Evolutionary conservation across 1,140 invertebrate genomes (phyloP).

Genomic region (Monomorium pharaonis): DNA sequence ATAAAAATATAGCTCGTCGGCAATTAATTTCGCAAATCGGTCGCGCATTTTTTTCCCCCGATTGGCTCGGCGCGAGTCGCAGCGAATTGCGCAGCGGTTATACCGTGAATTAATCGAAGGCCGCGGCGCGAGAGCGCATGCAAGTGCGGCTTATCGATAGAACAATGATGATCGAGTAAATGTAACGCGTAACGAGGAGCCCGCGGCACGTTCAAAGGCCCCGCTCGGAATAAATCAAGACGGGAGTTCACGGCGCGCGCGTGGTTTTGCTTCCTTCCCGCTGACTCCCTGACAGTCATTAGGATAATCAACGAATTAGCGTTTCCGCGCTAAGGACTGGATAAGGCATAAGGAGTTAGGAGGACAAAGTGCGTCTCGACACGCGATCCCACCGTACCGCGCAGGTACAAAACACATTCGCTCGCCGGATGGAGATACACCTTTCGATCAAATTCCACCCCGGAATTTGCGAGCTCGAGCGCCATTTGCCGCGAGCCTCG

Average conservation of each 20-base stretch:
- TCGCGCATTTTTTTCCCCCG: slow-evolving; percentile 4
- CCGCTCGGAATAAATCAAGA: slow-evolving; percentile 67
- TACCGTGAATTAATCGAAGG: slow-evolving; percentile 38
- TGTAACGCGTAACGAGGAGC: slow-evolving; percentile 47
- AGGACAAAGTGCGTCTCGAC: slow-evolving; percentile 81
- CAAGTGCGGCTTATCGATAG: slow-evolving; percentile 32
- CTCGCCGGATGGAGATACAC: slow-evolving; percentile 42
- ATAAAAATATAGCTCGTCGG: background rate
- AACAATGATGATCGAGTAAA: slow-evolving; percentile 57
- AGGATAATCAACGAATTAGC: slow-evolving; percentile 82
- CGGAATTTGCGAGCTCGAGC: slow-evolving; percentile 47
- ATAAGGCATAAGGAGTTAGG: slow-evolving; percentile 79
- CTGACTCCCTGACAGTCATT: slow-evolving; percentile 78
- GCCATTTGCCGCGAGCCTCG: background rate
- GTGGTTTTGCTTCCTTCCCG: slow-evolving; percentile 68
- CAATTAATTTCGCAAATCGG: slow-evolving; percentile 54
- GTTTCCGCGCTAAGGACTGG: slow-evolving; percentile 79
- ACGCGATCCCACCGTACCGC: slow-evolving; percentile 78
- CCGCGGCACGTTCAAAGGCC: slow-evolving; percentile 62
- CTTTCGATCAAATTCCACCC: slow-evolving; percentile 58
- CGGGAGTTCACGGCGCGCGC: slow-evolving; percentile 33
- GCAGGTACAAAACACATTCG: slow-evolving; percentile 57
- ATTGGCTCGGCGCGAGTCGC: background rate
- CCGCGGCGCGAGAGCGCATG: slow-evolving; percentile 3
- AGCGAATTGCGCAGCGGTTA: slow-evolving; percentile 4